A percentile compares a stretch with the other conserved stretches of the same genome.
Conservation (phyloP, 2,113 vertebrate species). For the Dipodomys ordii region DNA sequence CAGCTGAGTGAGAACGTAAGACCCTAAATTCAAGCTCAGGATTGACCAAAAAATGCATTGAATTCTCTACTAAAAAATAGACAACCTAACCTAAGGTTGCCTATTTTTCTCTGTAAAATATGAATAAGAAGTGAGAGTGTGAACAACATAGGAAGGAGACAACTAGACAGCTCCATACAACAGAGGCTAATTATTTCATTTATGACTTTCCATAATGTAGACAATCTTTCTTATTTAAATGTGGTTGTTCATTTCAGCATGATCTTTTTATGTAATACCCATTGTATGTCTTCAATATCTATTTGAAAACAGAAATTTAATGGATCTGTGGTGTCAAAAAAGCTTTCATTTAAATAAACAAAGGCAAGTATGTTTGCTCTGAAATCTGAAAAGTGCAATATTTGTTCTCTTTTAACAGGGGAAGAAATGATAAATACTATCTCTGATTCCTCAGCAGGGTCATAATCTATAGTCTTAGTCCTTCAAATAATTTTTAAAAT, state of each 20-base stretch:
- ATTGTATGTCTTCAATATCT: background rate
- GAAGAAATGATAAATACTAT: background rate
- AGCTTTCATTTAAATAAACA: background rate
- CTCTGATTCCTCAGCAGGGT: background rate
- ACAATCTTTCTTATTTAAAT: background rate
- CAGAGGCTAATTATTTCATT: background rate
- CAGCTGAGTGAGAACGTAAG: too few species aligned
- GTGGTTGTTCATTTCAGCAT: background rate
- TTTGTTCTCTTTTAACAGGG: background rate
- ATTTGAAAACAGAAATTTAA: constrained; percentile 19
- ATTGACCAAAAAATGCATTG: background rate
- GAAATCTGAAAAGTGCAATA: background rate
- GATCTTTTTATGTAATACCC: background rate
- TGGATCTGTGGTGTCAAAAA: background rate
- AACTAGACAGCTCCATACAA: background rate
- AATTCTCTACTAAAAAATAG: background rate
- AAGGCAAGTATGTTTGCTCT: background rate
- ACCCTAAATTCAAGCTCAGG: too few species aligned
- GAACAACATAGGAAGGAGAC: background rate
- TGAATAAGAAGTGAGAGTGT: background rate
- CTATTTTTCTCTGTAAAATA: background rate
- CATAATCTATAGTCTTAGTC: background rate
- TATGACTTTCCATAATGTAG: background rate
- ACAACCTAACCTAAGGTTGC: background rate
- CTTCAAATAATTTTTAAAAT: background rate